Conservation (phyloP, 2,113 vertebrate genomes). For the Etia nguti region DNA sequence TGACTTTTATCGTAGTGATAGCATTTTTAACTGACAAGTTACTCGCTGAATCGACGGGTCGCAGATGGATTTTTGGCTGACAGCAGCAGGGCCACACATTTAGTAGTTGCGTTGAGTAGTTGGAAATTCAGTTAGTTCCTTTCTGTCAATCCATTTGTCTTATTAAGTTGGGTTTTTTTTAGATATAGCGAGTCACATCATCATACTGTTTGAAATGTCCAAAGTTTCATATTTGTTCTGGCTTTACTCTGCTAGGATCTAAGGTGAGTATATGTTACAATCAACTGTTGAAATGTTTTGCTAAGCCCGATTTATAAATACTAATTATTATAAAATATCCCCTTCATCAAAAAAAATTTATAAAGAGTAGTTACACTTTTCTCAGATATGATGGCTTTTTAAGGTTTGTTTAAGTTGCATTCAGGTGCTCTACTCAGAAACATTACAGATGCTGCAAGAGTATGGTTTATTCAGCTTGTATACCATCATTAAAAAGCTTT, state of each 20-base stretch:
- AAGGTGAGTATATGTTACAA: background rate
- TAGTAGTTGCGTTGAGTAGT: background rate
- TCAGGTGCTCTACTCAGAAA: background rate
- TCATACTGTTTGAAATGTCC: background rate
- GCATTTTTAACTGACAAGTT: background rate
- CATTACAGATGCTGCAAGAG: background rate
- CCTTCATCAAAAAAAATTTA: background rate
- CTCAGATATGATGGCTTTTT: background rate
- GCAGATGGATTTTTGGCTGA: background rate
- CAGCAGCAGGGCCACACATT: background rate
- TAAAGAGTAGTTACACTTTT: background rate
- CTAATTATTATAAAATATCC: background rate
- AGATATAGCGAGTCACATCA: background rate
- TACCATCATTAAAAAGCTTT: background rate
- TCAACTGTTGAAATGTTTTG: background rate
- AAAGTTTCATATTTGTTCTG: background rate
- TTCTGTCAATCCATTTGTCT: background rate
- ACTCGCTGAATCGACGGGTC: background rate
- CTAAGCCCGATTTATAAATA: background rate
- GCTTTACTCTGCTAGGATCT: background rate
- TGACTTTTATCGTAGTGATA: background rate
- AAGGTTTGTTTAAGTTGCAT: background rate
- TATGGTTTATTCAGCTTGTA: background rate
- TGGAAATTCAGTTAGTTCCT: background rate
- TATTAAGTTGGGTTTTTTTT: fast-evolving